phyloP scores from a whole-genome alignment of 2,113 vertebrate species.

The Syngnathoides biaculeatus region DNA sequence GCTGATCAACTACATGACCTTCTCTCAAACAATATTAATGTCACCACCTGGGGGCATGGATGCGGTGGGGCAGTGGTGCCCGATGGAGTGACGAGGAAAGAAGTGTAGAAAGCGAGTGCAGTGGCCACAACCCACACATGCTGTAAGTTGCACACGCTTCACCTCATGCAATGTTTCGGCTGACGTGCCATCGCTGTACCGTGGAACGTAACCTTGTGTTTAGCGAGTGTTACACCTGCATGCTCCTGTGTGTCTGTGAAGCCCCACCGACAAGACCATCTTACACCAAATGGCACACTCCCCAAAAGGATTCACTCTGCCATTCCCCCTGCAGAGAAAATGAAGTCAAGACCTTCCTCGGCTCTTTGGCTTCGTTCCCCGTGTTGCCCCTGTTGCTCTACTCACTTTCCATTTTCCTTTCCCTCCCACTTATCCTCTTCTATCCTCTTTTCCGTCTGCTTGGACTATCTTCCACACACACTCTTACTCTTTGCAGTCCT shows the following conservation, averaged over 20 bases:
- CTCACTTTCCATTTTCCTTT: conserved; percentile 19
- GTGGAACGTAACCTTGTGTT: conserved; percentile 41
- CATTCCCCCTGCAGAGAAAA: conserved; percentile 47
- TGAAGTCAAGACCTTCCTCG: conserved; percentile 53
- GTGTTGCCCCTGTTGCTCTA: conserved; percentile 34
- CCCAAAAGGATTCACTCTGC: conserved; percentile 55
- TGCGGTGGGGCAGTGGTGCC: neutral
- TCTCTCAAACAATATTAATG: conserved; percentile 65
- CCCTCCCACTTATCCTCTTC: conserved; percentile 51
- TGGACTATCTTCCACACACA: conserved; percentile 50
- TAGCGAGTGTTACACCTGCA: conserved; percentile 9
- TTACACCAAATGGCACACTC: conserved; percentile 68
- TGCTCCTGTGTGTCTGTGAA: conserved; percentile 10
- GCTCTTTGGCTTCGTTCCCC: conserved; percentile 29
- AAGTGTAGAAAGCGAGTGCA: conserved; percentile 22
- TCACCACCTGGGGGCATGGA: conserved; percentile 58
- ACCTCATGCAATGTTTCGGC: conserved; percentile 1
- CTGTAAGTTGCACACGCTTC: neutral
- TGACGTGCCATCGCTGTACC: neutral
- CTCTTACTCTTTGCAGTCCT: conserved; percentile 53
- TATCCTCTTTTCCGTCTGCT: conserved; percentile 60
- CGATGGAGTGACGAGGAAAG: conserved; percentile 36
- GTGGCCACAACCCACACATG: conserved; percentile 4
- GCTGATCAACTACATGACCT: conserved; percentile 64
- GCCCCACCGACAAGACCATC: conserved; percentile 56